Conservation (phyloP, 2,888 invertebrate genomes). For the Hetaerina titia region DNA sequence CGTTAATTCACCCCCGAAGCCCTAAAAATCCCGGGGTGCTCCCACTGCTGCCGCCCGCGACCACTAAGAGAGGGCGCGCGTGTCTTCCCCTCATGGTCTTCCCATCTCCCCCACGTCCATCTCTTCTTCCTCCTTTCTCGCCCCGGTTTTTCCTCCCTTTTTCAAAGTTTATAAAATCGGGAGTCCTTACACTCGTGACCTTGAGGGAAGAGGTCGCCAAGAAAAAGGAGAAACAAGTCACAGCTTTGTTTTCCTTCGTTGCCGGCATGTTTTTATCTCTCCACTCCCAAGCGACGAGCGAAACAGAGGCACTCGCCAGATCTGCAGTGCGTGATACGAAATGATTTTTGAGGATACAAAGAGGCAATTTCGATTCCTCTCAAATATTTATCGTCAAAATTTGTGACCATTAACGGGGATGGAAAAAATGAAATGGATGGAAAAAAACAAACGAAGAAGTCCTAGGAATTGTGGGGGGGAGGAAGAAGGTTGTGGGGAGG, state of each 20-base stretch:
- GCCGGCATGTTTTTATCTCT: background rate
- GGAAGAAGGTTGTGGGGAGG: too few species aligned
- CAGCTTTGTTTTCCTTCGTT: background rate
- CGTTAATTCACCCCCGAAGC: background rate
- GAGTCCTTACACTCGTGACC: background rate
- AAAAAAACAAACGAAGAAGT: too few species aligned
- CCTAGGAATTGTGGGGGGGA: too few species aligned
- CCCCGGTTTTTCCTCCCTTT: background rate
- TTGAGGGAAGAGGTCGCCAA: background rate
- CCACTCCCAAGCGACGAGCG: too few species aligned
- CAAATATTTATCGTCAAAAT: too few species aligned
- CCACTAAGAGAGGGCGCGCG: background rate
- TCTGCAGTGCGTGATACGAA: too few species aligned
- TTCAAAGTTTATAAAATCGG: background rate
- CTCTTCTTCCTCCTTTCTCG: background rate
- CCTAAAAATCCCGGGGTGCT: background rate
- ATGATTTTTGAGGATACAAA: too few species aligned
- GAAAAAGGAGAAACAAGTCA: background rate
- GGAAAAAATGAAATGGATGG: too few species aligned
- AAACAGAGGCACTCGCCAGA: too few species aligned
- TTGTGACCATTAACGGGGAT: too few species aligned
- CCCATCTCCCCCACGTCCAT: background rate
- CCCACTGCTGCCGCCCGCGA: background rate
- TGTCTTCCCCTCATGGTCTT: background rate
- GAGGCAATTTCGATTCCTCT: too few species aligned